A percentile compares a stretch with the other conserved stretches of the same genome.
Conservation (phyloP, 2,888 invertebrate genomes). For the Lapara coniferarum region DNA sequence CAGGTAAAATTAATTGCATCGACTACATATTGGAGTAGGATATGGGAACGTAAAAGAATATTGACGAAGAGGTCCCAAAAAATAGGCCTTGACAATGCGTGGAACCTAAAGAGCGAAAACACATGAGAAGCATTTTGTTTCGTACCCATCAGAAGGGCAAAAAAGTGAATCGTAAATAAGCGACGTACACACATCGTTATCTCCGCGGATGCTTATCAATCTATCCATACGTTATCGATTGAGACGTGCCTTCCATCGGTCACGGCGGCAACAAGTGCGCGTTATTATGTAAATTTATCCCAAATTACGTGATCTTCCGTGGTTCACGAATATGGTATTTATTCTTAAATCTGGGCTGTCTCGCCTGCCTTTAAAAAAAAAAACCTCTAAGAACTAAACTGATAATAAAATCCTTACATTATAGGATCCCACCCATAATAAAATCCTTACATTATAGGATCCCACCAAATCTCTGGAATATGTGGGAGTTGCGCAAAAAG, state of each 20-base stretch:
- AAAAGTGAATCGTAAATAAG: slow-evolving; percentile 3
- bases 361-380: too few species aligned
- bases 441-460: too few species aligned
- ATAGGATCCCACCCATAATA: too few species aligned
- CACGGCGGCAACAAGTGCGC: slow-evolving; percentile 1
- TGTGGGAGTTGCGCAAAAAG: background rate
- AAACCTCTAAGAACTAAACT: too few species aligned
- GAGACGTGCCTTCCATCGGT: background rate
- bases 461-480: background rate
- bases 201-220: slow-evolving; percentile 1
- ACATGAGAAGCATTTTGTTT: background rate
- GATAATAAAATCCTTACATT: too few species aligned
- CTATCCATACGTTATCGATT: slow-evolving; percentile 7
- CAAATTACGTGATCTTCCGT: background rate
- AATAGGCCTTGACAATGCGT: background rate
- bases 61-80: too few species aligned
- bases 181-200: background rate
- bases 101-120: too few species aligned
- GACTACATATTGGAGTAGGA: too few species aligned
- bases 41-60: too few species aligned
- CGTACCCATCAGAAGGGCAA: background rate
- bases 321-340: too few species aligned
- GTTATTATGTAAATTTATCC: background rate
- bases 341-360: too few species aligned
- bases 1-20: too few species aligned